A percentile compares a stretch with the other conserved stretches of the same genome.
Conservation (phyloP, 2,113 vertebrate species). For the Dipodomys stephensi region DNA sequence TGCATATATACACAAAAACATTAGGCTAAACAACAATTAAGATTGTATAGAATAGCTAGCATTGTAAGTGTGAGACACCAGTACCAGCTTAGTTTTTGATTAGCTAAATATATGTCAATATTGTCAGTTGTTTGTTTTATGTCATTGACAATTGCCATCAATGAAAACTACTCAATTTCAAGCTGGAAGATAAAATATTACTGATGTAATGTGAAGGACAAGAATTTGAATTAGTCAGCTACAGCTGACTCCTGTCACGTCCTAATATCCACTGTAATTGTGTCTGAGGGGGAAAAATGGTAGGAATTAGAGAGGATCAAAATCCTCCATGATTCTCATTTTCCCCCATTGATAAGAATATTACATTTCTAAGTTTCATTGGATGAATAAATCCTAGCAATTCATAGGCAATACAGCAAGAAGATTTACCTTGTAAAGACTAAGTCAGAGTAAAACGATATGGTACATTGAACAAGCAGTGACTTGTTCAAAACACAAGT, state of each 20-base stretch:
- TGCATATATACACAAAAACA: too few species aligned
- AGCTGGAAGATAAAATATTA: too few species aligned
- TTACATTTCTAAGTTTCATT: conserved; percentile 48
- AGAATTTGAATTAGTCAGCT: neutral
- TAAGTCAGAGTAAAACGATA: conserved; percentile 54
- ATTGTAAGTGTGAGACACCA: too few species aligned
- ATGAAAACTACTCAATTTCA: neutral
- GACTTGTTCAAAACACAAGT: conserved; percentile 68
- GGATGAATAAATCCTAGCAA: conserved; percentile 61
- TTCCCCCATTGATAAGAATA: conserved; percentile 39
- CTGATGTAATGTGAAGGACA: neutral
- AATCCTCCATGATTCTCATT: neutral
- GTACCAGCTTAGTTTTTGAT: neutral
- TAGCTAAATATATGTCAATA: neutral
- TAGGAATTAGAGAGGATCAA: neutral
- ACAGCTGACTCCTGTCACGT: neutral
- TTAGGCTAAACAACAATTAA: too few species aligned
- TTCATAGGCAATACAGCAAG: conserved; percentile 43
- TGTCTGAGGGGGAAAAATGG: neutral
- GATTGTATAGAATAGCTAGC: too few species aligned
- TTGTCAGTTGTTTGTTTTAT: neutral
- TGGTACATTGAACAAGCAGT: conserved; percentile 67
- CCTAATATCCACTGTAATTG: neutral
- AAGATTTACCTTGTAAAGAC: conserved; percentile 55
- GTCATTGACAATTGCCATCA: fast-evolving